Base-by-base conservation (phyloP, 2,888 invertebrate species). In the Leptopilina myrica region DNA sequence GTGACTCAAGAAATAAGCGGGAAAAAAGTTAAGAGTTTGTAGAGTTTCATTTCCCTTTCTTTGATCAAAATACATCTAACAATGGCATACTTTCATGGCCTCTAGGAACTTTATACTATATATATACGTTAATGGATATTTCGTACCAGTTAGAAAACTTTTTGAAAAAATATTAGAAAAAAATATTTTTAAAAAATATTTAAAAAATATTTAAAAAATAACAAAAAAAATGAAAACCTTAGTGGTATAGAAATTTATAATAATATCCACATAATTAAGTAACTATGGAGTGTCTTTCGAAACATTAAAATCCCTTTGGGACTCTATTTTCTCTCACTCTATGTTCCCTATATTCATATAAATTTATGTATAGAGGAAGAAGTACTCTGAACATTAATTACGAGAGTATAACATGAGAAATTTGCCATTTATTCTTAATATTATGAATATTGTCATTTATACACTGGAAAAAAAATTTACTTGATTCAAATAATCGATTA, bases 11-110 rank as follows among this genome's bases (percentile, higher is more conserved):
- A 40, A 40, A 66, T 7, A 66, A 46, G 15, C n/a, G 1, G 5
- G 15, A 66, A 46, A 15, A 66, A 66, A 64, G 64, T 14, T 64
- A 12, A 64, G 43, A 66, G 66, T 66, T 66, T 66, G 43, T 43
- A 66, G 15, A 46, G 66, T 66, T 66, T 66, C 15, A 12, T 40
- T 65, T 15, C 66, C 43, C 14, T 66, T 66, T 66, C 66, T 46
- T 43, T 49, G 46, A 66, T 43, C 46, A 66, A 66, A 66, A 66
- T 66, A 46, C 46, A 43, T 66, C 8, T 15, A 66, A 66, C 66
- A 43, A 66, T 66, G 15, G 46, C 43, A 66, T 43, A 66, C 66
- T 66, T 66, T 15, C 43, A 43, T n/a, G 11, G 43, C 40, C 46
- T 66, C 46, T 66, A 20, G 9, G 3, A 43, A 15, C 15, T 66